These are phyloP conservation scores for Pemphigus obesinymphae DNA, from an alignment of 1,140 invertebrate genomes.

Conservation along the genomic window DNA sequence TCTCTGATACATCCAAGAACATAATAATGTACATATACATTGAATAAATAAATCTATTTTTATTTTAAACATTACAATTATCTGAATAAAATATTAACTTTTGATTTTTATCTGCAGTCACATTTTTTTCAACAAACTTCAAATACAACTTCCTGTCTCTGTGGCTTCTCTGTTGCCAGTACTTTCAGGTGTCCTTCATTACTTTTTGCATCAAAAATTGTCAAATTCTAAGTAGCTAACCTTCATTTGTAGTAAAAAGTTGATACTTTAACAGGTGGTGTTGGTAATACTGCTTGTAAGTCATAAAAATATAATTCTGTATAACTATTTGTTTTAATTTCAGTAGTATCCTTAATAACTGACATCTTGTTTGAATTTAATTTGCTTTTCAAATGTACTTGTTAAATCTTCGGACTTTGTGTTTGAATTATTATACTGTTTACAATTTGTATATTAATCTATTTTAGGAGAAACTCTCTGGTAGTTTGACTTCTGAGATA, in stretches of 20 bases:
- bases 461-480: not conserved
- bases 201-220: not conserved
- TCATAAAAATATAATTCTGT: not conserved
- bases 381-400: not conserved
- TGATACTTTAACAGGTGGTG: not conserved
- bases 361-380: not conserved
- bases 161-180: not conserved
- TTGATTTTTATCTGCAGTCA: not conserved
- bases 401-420: not conserved
- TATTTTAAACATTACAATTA: not conserved
- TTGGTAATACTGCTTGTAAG: not conserved
- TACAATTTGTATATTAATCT: not conserved
- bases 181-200: not conserved
- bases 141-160: not conserved
- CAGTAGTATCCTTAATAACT: not conserved
- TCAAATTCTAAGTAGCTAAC: not conserved
- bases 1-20: too few relatives aligned
- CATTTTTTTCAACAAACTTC: not conserved
- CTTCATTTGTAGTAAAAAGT: not conserved
- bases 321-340: not conserved
- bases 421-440: not conserved
- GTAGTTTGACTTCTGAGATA: not conserved
- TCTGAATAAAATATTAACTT: not conserved
- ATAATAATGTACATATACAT: not conserved
- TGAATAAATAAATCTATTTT: not conserved